A percentile compares a stretch with the other conserved stretches of the same genome.
These are phyloP conservation scores for Acanthurus leucopareius DNA, from an alignment of 2,797 vertebrate species.

Conservation along the genomic window DNA sequence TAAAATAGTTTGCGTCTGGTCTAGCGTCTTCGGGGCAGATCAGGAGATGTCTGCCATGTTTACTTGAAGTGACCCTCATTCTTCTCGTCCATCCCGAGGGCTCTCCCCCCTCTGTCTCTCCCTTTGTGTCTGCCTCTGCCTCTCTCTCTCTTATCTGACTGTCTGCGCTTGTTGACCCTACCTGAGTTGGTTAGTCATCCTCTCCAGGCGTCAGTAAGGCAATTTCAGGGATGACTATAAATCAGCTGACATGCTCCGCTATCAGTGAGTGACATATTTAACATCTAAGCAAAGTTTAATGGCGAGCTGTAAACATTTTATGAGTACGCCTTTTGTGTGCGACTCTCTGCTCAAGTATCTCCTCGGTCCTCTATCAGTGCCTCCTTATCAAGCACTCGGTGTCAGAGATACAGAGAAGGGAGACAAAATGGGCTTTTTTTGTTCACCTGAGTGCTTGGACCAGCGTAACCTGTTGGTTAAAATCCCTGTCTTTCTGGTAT, in stretches of 20 bases:
- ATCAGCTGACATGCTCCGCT: conserved; percentile 77
- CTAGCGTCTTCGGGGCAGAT: conserved; percentile 76
- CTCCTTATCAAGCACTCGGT: conserved; percentile 75
- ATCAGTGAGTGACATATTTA: conserved; percentile 82
- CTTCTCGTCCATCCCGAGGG: conserved; percentile 70
- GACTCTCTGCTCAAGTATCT: conserved; percentile 74
- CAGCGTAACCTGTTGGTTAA: conserved; percentile 55
- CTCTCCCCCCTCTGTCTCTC: conserved; percentile 57
- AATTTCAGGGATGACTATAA: conserved; percentile 79
- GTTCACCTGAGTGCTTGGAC: conserved; percentile 49
- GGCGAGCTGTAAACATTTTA: conserved; percentile 84
- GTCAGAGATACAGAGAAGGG: conserved; percentile 58
- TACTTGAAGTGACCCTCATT: conserved; percentile 72
- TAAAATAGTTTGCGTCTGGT: conserved; percentile 72
- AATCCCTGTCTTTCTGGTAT: conserved; percentile 47
- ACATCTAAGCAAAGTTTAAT: conserved; percentile 88
- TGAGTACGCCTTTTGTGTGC: conserved; percentile 75
- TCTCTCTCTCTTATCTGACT: conserved; percentile 71
- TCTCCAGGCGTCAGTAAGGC: conserved; percentile 83
- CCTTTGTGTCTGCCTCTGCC: conserved; percentile 60
- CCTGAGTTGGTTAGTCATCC: conserved; percentile 80
- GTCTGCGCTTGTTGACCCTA: conserved; percentile 78
- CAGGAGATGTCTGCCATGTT: conserved; percentile 76
- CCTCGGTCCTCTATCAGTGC: conserved; percentile 65
- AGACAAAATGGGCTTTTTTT: conserved; percentile 57